Evolutionary conservation across 1,140 invertebrate species (phyloP).

Genomic region (Eulimnadia texana): DNA sequence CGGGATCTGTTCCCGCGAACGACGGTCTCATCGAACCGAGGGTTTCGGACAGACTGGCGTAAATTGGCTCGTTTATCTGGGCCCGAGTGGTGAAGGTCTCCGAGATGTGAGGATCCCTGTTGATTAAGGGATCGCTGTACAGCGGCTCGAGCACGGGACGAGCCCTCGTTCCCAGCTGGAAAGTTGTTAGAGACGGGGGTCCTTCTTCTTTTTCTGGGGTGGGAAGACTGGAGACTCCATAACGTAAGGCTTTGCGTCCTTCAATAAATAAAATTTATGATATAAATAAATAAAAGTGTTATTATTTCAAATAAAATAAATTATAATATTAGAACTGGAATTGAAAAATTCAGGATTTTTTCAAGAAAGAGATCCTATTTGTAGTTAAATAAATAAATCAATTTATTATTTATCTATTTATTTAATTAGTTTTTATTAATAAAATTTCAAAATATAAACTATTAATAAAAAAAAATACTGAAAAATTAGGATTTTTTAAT

Average conservation of each 20-base stretch:
- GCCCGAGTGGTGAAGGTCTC: constrained; percentile 19
- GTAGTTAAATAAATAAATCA: no score
- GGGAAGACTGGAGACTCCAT: background rate
- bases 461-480: background rate
- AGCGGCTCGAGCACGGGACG: constrained; percentile 10
- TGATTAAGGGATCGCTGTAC: constrained; percentile 13
- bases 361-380: no score
- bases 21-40: constrained; percentile 21
- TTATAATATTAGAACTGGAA: no score
- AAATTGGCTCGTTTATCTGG: constrained; percentile 31
- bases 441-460: no score
- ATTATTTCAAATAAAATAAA: no score
- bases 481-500: background rate
- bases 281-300: no score
- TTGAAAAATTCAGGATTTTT: no score
- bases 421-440: no score
- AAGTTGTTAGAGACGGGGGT: background rate
- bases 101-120: constrained; percentile 18
- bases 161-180: no score
- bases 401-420: no score
- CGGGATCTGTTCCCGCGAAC: constrained; percentile 17
- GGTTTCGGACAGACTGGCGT: constrained; percentile 35
- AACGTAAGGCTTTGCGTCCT: background rate
- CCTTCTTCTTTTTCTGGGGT: background rate
- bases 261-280: no score